phyloP scores from a whole-genome alignment of 64 coral and sea anemone genomes.

The Stylophora pistillata region DNA sequence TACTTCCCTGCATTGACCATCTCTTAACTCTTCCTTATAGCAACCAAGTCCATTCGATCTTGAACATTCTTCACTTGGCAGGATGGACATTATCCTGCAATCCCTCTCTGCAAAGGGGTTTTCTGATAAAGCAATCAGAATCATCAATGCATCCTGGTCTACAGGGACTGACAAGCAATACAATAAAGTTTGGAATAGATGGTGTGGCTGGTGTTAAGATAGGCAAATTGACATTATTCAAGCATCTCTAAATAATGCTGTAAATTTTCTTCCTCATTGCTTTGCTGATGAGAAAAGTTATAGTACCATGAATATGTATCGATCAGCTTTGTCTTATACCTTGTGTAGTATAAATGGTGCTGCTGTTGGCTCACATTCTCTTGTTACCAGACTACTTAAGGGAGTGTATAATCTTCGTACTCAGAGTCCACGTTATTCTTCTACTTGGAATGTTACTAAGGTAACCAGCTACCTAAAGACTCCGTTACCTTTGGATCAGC shows the following conservation, averaged over 20 bases:
- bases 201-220: no score
- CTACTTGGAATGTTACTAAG: slow-evolving; percentile 69
- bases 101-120: slow-evolving; percentile 39
- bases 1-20: slow-evolving; percentile 20
- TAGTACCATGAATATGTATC: slow-evolving; percentile 66
- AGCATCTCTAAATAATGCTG: slow-evolving; percentile 51
- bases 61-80: slow-evolving; percentile 25
- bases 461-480: slow-evolving; percentile 72
- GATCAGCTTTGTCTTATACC: slow-evolving; percentile 58
- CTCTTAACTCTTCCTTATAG: slow-evolving; percentile 54
- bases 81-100: slow-evolving; percentile 74
- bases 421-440: slow-evolving; percentile 50
- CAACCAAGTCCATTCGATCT: slow-evolving; percentile 24
- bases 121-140: slow-evolving; percentile 54
- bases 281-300: slow-evolving; percentile 64
- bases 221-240: slow-evolving; percentile 85
- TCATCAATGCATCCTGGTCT: slow-evolving; percentile 71
- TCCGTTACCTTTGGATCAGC: slow-evolving; percentile 65
- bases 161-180: slow-evolving; percentile 83
- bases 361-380: slow-evolving; percentile 54
- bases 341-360: slow-evolving; percentile 47
- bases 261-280: slow-evolving; percentile 55
- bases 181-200: slow-evolving; percentile 73
- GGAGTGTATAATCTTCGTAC: slow-evolving; percentile 44
- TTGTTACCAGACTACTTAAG: slow-evolving; percentile 58